Conservation (phyloP, 1,140 invertebrate genomes). For the Theocolax elegans region DNA sequence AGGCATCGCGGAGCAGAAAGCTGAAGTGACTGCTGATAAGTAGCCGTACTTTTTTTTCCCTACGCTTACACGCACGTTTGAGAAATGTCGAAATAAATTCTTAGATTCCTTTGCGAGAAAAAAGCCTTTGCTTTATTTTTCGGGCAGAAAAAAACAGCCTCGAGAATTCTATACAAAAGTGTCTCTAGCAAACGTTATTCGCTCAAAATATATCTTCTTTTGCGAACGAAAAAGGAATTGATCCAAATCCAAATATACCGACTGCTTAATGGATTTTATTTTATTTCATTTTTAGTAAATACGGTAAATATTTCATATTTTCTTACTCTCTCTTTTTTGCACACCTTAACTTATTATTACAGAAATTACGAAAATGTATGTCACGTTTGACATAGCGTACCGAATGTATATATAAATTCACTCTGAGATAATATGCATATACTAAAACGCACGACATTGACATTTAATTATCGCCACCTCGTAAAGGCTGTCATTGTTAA, state of each 20-base stretch:
- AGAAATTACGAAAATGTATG: too few relatives aligned
- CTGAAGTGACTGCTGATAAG: background rate
- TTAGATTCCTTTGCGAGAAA: background rate
- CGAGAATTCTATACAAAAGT: conserved; percentile 25
- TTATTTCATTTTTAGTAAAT: too few relatives aligned
- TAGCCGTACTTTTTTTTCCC: background rate
- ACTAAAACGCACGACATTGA: conserved; percentile 19
- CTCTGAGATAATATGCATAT: background rate
- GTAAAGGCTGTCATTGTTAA: too few relatives aligned
- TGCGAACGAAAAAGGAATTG: too few relatives aligned
- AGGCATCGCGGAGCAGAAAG: conserved; percentile 12
- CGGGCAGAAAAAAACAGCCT: conserved; percentile 11
- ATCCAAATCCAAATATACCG: too few relatives aligned
- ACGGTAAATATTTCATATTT: too few relatives aligned
- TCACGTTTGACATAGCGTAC: too few relatives aligned
- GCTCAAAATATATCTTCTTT: conserved; percentile 11
- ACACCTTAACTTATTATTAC: too few relatives aligned
- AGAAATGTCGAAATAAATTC: conserved; percentile 23
- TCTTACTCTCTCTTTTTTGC: too few relatives aligned
- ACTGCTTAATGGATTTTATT: too few relatives aligned
- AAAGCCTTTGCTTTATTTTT: background rate
- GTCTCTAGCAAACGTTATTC: conserved; percentile 16
- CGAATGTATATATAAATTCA: background rate
- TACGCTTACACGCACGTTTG: background rate
- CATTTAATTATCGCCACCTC: conserved; percentile 33